phyloP scores from a whole-genome alignment of 2,113 vertebrate genomes.

The Brienomyrus brachyistius region DNA sequence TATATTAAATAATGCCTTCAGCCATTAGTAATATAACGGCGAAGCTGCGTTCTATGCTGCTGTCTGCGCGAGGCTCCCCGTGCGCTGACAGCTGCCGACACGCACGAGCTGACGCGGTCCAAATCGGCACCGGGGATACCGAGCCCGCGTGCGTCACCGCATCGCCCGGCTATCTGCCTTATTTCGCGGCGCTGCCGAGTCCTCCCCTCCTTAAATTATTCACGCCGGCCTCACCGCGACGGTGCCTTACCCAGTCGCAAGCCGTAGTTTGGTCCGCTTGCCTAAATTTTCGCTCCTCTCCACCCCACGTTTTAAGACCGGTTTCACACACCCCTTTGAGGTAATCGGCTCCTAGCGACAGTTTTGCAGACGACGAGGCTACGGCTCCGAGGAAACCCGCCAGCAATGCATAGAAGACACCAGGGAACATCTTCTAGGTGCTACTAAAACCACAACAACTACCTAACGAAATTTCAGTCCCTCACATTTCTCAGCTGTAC shows the following conservation, averaged over 20 bases:
- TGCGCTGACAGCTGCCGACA: neutral
- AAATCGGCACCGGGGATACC: neutral
- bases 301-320: conserved; percentile 29
- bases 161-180: neutral
- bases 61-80: neutral
- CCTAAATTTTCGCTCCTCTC: conserved; percentile 14
- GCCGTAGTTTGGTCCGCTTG: conserved; percentile 10
- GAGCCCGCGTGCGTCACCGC: conserved; percentile 10
- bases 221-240: neutral
- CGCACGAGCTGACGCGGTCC: neutral
- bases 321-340: conserved; percentile 48
- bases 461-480: neutral
- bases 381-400: conserved; percentile 68
- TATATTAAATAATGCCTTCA: neutral
- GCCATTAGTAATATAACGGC: neutral
- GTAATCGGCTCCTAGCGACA: conserved; percentile 63
- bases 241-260: conserved; percentile 62
- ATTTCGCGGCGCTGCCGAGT: neutral
- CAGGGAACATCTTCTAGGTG: conserved; percentile 37
- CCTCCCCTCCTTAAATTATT: neutral
- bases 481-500: conserved; percentile 18
- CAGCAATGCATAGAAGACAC: conserved; percentile 51
- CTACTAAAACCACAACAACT: neutral
- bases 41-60: neutral
- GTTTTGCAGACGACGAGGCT: conserved; percentile 73